Evolutionary conservation across 2,888 invertebrate genomes (phyloP), one percentile per base, ranked within the genome.

Genomic region (Patella caerulea): DNA sequence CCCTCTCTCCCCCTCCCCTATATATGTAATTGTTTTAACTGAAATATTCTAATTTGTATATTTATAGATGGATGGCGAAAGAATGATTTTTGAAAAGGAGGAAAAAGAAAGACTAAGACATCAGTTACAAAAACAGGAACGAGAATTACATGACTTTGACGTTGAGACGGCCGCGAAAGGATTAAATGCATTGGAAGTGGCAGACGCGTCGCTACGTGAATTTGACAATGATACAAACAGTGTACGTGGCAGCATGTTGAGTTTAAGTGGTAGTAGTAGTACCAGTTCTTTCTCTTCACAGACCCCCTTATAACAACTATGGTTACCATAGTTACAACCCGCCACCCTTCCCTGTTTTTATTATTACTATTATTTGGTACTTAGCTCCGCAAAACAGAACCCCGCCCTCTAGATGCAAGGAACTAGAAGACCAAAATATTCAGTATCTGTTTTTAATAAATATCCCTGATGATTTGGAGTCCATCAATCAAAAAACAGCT

Each of bases 211-310:
- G 87, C 95, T 96, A 89, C 96, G 97, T 92, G 94, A 95, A 86
- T 45, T 9, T 45, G 96, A 96, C 87, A 97, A 96, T 92, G 97
- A 97, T 92, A 86, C 88, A 72, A 88, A 88, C 76, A 96, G 97
- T 91, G 94, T 97, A 87, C 97, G 97, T 80, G 98, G 98, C 89
- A 97, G 97, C 88, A 96, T 97, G 96, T 89, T 93, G 90, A 97
- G 97, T 93, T 94, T 98, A 92, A 97, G 97, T 85, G 96, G 97
- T 94, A 97, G 96, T 94, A 96, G 96, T 94, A 97, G 97, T 93
- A 96, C 97, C 79, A 91, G 90, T 84, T 92, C 91, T 80, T 88
- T 86, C 77, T 85, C 87, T 54, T 80, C 83, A 15, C 83, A 83
- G 76, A 80, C 82, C 45, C 83, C 83, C n/a, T 82, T 82, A 79